Evolutionary conservation across 2,797 vertebrate genomes (phyloP), one percentile per base, ranked within the genome.

Genomic region (Malacoctenus gilli): DNA sequence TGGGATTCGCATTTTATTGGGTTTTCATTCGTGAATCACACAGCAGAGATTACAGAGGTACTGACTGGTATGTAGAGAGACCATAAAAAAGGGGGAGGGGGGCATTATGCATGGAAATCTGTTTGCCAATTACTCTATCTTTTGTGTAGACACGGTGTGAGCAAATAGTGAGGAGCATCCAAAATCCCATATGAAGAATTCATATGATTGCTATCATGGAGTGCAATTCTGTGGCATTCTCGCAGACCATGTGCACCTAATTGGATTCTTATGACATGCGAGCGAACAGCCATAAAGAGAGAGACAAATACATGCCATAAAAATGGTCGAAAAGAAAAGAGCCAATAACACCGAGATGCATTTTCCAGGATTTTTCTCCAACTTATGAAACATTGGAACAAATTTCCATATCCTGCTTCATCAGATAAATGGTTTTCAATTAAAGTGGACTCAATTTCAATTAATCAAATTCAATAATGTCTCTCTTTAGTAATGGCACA

Each of bases 41-140:
- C 69, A 40, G 69, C 64, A 57, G 63, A 86, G 81, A 83, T 84
- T 77, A 81, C 54, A 75, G 44, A 69, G 72, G 56, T 54, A 11
- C 68, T 76, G 55, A 65, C 76, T 86, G 77, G 82, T 85, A 68
- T 80, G 64, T 72, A 77, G 67, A 85, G 72, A 77, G 75, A 67
- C 63, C 83, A 77, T 84, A 87, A 87, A 80, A 72, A 64, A 66
- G 62, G 59, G 12, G 36, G 48, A 51, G 47, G 37, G 55, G 70
- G 66, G 56, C 52, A 68, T 72, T 85, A 79, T 76, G 68, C 63
- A 59, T 68, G 56, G 68, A 69, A 73, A 77, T 85, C 75, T 82
- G 77, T 88, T 85, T 87, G 84, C 76, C 85, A 90, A 88, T 89
- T 91, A 83, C 80, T 79, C 62, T 18, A 50, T 68, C 59, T 80